These are phyloP conservation scores for Microcebus lehilahytsara DNA, from an alignment of 2,113 vertebrate genomes.

Conservation along the genomic window DNA sequence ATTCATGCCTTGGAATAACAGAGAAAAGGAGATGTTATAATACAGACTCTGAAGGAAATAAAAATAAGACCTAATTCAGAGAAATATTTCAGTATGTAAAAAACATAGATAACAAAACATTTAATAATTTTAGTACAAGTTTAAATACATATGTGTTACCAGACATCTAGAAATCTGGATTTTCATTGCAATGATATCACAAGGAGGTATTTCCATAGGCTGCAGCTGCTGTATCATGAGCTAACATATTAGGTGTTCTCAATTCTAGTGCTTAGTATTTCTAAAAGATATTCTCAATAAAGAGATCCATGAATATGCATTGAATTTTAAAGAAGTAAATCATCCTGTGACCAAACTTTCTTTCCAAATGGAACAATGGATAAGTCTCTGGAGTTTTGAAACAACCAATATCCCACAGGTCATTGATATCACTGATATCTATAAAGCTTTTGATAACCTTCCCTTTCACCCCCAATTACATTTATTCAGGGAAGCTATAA, in stretches of 20 bases:
- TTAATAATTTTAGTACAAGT: background rate
- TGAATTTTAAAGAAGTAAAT: background rate
- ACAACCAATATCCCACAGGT: background rate
- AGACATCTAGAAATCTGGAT: background rate
- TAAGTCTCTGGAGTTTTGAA: conserved; percentile 2
- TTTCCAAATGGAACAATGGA: background rate
- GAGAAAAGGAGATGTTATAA: background rate
- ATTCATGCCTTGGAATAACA: background rate
- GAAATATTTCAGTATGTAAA: background rate
- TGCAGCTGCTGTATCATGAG: background rate
- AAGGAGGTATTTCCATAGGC: background rate
- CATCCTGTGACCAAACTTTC: background rate
- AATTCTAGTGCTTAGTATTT: background rate
- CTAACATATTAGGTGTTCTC: background rate
- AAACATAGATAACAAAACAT: background rate
- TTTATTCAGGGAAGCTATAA: background rate
- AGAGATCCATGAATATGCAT: background rate
- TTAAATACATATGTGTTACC: background rate
- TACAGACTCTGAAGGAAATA: background rate
- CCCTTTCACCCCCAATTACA: background rate
- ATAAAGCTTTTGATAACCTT: background rate
- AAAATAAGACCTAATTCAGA: background rate
- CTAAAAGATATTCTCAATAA: background rate
- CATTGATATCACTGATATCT: background rate
- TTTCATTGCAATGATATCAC: background rate